Base-by-base conservation (phyloP, 2,113 vertebrate species). In the Conger conger region DNA sequence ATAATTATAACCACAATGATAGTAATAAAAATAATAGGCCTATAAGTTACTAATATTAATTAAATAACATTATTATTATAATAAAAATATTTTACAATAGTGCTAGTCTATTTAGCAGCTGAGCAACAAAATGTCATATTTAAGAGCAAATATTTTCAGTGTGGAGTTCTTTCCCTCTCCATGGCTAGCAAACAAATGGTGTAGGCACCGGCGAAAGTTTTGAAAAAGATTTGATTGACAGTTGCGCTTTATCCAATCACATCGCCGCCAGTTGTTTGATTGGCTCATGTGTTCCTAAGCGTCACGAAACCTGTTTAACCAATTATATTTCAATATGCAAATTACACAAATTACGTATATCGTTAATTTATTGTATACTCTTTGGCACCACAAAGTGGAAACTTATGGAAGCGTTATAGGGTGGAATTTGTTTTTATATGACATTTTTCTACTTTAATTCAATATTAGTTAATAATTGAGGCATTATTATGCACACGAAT, bases 351-450 rank as follows among this genome's bases (percentile, higher is more conserved):
- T 17, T 9, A 63, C 57, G 20, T 80, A 33, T 90, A 86, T 73
- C 90, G 40, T 27, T 63, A 0, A 63, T 23, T 63, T 63, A 20
- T 27, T 18, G 57, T 82, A n/a, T 86, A 85, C 88, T 91, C 88
- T 17, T 33, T 93, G 87, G 93, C 93, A 93, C 93, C 93, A 86
- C 92, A 85, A 89, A 91, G 94, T 83, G 94, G 94, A 89, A 78
- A 27, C 89, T 92, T 83, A 85, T 85, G 82, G 85, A 87, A 87
- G 4, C 68, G 79, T 89, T 92, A 87, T 36, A 86, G 45, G 54
- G 3, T 40, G 38, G 20, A 40, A 36, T 23, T 40, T 40, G 20
- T 79, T 27, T 79, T 23, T 79, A 2, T 79, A 42, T 77, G 76
- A 53, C 81, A 76, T n/a, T 3, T 8, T 76, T 76, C 45, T 50